These are phyloP conservation scores for Heliothis subflexa DNA, from an alignment of 1,140 invertebrate species.

Conservation along the genomic window DNA sequence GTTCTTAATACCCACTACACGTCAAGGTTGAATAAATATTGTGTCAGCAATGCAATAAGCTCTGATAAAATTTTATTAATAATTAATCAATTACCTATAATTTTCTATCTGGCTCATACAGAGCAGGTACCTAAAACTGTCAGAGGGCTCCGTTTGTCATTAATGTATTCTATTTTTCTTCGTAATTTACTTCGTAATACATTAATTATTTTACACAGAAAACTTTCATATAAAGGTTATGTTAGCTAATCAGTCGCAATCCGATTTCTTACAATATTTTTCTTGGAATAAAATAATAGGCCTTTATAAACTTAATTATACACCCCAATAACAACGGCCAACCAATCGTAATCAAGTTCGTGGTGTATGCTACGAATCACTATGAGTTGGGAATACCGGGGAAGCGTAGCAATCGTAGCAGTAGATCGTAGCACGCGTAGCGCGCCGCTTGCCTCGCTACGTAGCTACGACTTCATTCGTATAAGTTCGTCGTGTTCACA, in stretches of 20 bases:
- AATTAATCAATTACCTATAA: too few relatives aligned
- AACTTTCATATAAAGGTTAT: too few relatives aligned
- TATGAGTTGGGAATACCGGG: background rate
- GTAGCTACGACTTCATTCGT: background rate
- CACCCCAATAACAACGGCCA: too few relatives aligned
- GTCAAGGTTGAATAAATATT: conserved; percentile 14
- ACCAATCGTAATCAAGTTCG: background rate
- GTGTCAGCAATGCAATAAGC: background rate
- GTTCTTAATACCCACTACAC: background rate
- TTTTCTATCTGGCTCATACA: background rate
- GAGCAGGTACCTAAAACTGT: too few relatives aligned
- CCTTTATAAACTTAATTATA: background rate
- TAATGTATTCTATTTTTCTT: too few relatives aligned
- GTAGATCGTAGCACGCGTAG: conserved; percentile 35
- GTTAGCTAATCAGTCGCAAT: too few relatives aligned
- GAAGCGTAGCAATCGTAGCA: conserved; percentile 24
- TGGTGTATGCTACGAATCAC: background rate
- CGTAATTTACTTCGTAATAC: too few relatives aligned
- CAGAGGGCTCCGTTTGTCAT: too few relatives aligned
- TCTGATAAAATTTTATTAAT: conserved; percentile 18
- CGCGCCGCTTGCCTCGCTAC: conserved; percentile 25
- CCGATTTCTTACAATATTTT: too few relatives aligned
- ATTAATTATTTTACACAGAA: too few relatives aligned
- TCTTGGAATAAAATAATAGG: too few relatives aligned
- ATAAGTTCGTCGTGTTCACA: too few relatives aligned